These are phyloP conservation scores for Amphipyra tragopoginis DNA, from an alignment of 2,888 invertebrate genomes.

Conservation along the genomic window DNA sequence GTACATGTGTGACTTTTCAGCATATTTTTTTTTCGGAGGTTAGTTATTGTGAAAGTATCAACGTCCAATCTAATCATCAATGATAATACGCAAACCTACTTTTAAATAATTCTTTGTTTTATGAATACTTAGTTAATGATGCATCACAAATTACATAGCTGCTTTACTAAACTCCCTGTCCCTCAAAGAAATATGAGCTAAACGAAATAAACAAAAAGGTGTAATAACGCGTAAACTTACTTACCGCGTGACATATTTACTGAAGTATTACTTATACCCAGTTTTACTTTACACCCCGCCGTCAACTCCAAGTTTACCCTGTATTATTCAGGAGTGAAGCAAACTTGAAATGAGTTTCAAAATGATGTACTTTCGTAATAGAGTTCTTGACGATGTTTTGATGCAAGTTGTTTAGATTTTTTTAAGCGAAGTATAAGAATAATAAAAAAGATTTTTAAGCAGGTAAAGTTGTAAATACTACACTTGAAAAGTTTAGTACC, in stretches of 20 bases:
- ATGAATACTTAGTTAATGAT: too few relatives aligned
- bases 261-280: conserved; percentile 28
- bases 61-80: too few relatives aligned
- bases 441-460: not conserved
- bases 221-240: conserved; percentile 14
- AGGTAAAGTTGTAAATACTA: too few relatives aligned
- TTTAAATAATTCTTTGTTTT: too few relatives aligned
- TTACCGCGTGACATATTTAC: conserved; percentile 42
- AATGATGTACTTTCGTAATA: conserved; percentile 53
- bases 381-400: conserved; percentile 35
- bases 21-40: too few relatives aligned
- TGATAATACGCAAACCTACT: too few relatives aligned
- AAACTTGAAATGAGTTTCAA: conserved; percentile 59
- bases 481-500: too few relatives aligned
- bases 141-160: too few relatives aligned
- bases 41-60: too few relatives aligned
- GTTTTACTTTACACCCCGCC: conserved; percentile 12
- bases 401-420: conserved; percentile 29
- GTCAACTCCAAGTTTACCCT: conserved; percentile 29
- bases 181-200: not conserved
- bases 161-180: not conserved
- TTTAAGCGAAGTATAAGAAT: not conserved
- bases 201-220: conserved; percentile 9
- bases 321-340: conserved; percentile 45
- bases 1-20: too few relatives aligned